Evolutionary conservation across 2,888 invertebrate species (phyloP).

Genomic region (Epirrhoe tristata): DNA sequence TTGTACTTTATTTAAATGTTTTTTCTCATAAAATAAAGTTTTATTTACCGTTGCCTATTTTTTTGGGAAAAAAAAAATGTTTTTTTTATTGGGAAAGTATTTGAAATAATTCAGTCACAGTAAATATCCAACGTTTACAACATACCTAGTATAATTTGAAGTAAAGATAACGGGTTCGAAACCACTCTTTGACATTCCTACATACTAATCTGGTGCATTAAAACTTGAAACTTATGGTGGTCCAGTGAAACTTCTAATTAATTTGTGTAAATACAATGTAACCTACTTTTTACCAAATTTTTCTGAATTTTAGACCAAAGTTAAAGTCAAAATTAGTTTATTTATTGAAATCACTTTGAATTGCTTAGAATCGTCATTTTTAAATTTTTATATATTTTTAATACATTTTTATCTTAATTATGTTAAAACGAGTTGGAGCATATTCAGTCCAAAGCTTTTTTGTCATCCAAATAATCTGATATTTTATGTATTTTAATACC

Average conservation of each 20-base stretch:
- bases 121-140: background rate
- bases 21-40: conserved; percentile 35
- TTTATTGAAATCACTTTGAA: too few relatives aligned
- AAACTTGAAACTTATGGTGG: conserved; percentile 7
- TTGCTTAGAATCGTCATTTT: too few relatives aligned
- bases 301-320: too few relatives aligned
- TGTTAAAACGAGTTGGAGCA: too few relatives aligned
- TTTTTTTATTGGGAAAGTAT: conserved; percentile 23
- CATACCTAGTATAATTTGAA: background rate
- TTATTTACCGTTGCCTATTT: conserved; percentile 17
- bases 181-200: conserved; percentile 7
- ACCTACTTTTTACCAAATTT: background rate
- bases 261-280: background rate
- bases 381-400: too few relatives aligned
- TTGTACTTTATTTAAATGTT: conserved; percentile 34
- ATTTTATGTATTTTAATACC: too few relatives aligned
- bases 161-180: conserved; percentile 8
- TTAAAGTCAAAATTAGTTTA: too few relatives aligned
- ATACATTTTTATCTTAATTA: too few relatives aligned
- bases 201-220: conserved; percentile 3
- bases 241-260: background rate
- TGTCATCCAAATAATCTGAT: too few relatives aligned
- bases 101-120: background rate
- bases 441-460: too few relatives aligned
- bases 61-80: background rate